Conservation (phyloP, 2,888 invertebrate species). For the Drosophila suboccidentalis region DNA sequence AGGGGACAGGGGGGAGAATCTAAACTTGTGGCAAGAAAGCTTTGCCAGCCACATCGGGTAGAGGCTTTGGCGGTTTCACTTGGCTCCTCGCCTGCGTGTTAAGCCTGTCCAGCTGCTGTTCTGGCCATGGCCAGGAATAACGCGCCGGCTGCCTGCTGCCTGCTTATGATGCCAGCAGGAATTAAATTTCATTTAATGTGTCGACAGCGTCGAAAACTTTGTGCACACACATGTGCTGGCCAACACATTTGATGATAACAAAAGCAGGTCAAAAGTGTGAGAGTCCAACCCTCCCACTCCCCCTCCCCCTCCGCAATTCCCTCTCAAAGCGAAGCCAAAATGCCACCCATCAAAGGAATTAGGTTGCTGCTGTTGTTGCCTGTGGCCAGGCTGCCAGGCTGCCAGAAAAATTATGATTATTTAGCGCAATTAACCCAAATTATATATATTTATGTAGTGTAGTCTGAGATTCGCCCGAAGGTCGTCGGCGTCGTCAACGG, state of each 20-base stretch:
- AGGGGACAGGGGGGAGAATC: neutral
- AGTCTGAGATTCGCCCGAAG: constrained; percentile 61
- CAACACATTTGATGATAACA: constrained; percentile 74
- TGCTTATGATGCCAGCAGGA: constrained; percentile 78
- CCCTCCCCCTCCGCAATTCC: neutral
- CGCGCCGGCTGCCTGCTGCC: constrained; percentile 16
- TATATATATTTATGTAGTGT: constrained; percentile 65
- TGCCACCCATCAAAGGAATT: constrained; percentile 40
- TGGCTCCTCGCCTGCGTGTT: constrained; percentile 41
- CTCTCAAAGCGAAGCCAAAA: constrained; percentile 18
- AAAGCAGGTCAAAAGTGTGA: constrained; percentile 69
- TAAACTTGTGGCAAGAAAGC: constrained; percentile 61
- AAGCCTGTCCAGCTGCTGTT: constrained; percentile 69
- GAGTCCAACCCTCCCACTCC: neutral
- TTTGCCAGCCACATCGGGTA: constrained; percentile 54
- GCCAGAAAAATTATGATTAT: constrained; percentile 72
- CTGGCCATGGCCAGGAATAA: constrained; percentile 15
- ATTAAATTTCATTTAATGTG: constrained; percentile 81
- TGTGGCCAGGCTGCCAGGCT: constrained; percentile 26
- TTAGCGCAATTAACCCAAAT: constrained; percentile 75
- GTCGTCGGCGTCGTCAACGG: constrained; percentile 42
- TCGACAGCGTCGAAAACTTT: constrained; percentile 69
- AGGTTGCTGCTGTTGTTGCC: constrained; percentile 23
- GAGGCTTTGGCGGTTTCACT: constrained; percentile 60
- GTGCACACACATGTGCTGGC: constrained; percentile 65